These are phyloP conservation scores for Lithobates sylvaticus DNA, from an alignment of 2,797 vertebrate species.

Conservation along the genomic window DNA sequence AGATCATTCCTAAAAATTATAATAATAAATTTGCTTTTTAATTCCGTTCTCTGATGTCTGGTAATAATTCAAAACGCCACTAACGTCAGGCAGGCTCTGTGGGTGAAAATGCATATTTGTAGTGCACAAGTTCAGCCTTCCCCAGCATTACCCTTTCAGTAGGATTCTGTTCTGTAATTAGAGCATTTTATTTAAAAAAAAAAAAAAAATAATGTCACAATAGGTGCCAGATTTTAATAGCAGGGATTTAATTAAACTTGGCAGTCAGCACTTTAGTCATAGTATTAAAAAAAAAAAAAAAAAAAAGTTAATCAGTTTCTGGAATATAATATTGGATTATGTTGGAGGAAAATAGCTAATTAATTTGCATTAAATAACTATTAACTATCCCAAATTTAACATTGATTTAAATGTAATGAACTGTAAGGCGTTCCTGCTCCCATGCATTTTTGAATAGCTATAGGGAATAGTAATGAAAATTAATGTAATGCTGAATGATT, in stretches of 20 bases:
- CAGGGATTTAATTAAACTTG: slow-evolving; percentile 61
- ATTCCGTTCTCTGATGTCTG: slow-evolving; percentile 1
- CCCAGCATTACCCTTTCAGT: slow-evolving; percentile 26
- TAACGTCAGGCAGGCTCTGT: slow-evolving; percentile 14
- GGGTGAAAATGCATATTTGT: slow-evolving; percentile 32
- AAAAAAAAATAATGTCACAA: slow-evolving; percentile 62
- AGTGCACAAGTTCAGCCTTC: slow-evolving; percentile 43
- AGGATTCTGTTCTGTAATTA: slow-evolving; percentile 60
- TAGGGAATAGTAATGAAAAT: slow-evolving; percentile 46
- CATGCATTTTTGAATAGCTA: slow-evolving; percentile 18
- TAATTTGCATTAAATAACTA: slow-evolving; percentile 62
- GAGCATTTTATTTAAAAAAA: slow-evolving; percentile 47
- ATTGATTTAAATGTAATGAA: slow-evolving; percentile 55
- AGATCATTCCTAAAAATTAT: background rate
- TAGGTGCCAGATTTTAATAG: slow-evolving; percentile 63
- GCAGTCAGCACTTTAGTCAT: slow-evolving; percentile 56
- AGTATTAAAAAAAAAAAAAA: slow-evolving; percentile 51
- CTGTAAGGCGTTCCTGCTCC: slow-evolving; percentile 41
- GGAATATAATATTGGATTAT: slow-evolving; percentile 62
- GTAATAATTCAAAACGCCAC: slow-evolving; percentile 26
- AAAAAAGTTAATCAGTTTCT: slow-evolving; percentile 61
- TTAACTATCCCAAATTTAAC: slow-evolving; percentile 61
- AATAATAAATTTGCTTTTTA: slow-evolving; percentile 7
- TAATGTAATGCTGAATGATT: slow-evolving; percentile 31
- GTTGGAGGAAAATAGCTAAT: slow-evolving; percentile 61